A percentile compares a stretch with the other conserved stretches of the same genome.
phyloP scores from a whole-genome alignment of 1,140 invertebrate genomes.

The Sycobia sp. region DNA sequence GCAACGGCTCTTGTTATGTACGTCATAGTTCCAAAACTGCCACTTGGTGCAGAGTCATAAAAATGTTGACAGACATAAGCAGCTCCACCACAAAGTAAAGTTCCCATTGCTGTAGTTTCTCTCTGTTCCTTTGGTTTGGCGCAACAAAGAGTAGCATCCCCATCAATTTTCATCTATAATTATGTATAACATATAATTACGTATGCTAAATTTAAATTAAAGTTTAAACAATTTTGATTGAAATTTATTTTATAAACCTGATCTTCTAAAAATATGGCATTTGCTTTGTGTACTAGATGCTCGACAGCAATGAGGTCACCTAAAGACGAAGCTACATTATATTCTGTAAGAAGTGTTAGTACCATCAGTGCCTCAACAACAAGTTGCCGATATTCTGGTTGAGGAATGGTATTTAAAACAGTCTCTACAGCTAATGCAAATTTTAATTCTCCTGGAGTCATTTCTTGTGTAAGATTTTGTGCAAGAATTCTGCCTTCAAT shows the following conservation, averaged over 20 bases:
- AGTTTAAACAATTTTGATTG: no score
- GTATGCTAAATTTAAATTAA: no score
- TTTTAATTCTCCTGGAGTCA: conserved; percentile 98
- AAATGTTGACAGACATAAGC: conserved; percentile 96
- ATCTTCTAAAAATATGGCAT: conserved; percentile 93
- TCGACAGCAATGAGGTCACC: conserved; percentile 89
- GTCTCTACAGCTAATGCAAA: conserved; percentile 97
- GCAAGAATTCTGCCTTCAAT: conserved; percentile 89
- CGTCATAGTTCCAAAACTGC: conserved; percentile 96
- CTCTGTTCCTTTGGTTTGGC: conserved; percentile 73
- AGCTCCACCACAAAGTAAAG: conserved; percentile 84
- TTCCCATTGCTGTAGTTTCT: conserved; percentile 67
- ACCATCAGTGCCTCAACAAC: conserved; percentile 98
- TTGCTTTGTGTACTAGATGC: conserved; percentile 91
- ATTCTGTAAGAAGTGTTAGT: conserved; percentile 86
- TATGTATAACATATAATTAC: background rate
- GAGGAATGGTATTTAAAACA: conserved; percentile 95
- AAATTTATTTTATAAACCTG: conserved; percentile 70
- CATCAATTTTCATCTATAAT: conserved; percentile 77
- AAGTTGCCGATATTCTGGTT: conserved; percentile 97
- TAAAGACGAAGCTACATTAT: conserved; percentile 78
- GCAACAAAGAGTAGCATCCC: conserved; percentile 91
- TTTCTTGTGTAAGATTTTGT: conserved; percentile 93
- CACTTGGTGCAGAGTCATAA: conserved; percentile 97
- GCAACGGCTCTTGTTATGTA: conserved; percentile 91